Percentiles rank a stretch among this genome's conserved stretches.
phyloP scores from a whole-genome alignment of 2,797 vertebrate species.

The Poecilia velifera region DNA sequence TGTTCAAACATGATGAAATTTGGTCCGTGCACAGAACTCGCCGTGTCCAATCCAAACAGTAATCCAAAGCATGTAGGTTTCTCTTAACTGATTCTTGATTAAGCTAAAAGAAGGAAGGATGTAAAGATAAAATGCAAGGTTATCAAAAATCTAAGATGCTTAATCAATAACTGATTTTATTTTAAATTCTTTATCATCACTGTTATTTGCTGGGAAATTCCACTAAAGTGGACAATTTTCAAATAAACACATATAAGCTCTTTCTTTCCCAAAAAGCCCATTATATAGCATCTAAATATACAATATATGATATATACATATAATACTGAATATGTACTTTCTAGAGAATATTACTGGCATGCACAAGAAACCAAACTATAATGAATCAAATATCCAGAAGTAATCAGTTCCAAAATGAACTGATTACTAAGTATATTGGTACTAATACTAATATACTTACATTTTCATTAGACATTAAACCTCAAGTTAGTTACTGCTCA shows the following conservation, averaged over 20 bases:
- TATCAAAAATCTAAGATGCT: neutral
- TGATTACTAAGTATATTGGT: too few relatives aligned
- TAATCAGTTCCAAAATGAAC: neutral
- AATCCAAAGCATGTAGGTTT: conserved; percentile 27
- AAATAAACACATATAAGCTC: neutral
- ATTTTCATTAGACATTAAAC: neutral
- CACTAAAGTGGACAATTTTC: neutral
- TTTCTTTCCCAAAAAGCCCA: neutral
- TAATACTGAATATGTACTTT: neutral
- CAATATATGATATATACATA: neutral
- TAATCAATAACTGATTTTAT: neutral
- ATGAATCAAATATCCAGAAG: neutral
- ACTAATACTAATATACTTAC: neutral
- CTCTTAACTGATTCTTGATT: neutral
- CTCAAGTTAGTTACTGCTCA: neutral
- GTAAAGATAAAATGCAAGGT: neutral
- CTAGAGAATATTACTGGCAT: neutral
- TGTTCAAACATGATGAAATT: conserved; percentile 51
- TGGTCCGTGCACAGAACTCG: conserved; percentile 33
- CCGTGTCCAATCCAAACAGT: conserved; percentile 27
- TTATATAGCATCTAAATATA: neutral
- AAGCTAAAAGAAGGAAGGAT: neutral
- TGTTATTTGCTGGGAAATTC: neutral
- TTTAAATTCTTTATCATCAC: neutral
- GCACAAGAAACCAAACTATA: neutral